Evolutionary conservation across 1,140 invertebrate genomes (phyloP), one percentile per base, ranked within the genome.

Genomic region (Heliconius melpomene): DNA sequence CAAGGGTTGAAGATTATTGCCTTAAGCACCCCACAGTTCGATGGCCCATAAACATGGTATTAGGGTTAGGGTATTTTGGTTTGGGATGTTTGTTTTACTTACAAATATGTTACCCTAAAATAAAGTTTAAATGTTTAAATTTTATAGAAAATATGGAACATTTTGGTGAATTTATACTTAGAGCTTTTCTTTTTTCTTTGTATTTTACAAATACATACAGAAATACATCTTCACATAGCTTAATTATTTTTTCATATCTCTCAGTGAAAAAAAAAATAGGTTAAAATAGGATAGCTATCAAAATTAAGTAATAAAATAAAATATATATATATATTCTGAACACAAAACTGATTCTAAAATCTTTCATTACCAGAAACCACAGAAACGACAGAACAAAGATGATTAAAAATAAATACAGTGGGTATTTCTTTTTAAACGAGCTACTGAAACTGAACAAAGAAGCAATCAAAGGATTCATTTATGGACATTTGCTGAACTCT

Each of bases 1-100:
- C n/a, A 77, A 77, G 75, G 75, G 75, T 77, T 77, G 75, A 20
- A 26, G 57, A 77, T 77, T 77, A 76, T 32, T 40, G 75, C 23
- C 36, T 40, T 26, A 70, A 77, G 46, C 23, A 71, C 75, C 60
- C 75, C 52, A 66, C 40, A 29, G 75, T 77, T 66, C 52, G 38
- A 40, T 60, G 38, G 40, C 40, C 8, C 40, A 29, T 77, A 77
- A 77, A 77, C 75, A 77, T 29, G 23, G 57, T 40, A 23, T 29
- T 75, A 40, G 20, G 60, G 38, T 72, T 72, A 13, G 36, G 26
- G 32, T 29, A 73, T 72, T 72, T 57, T 78, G 50, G 75, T 23
- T 66, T 66, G 36, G 8, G 54, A 36, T 46, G 36, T 70, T 66
- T 76, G 40, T 76, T 76, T 76, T 76, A 38, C 71, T 40, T 66